Base-by-base conservation (phyloP, 2,797 vertebrate species). In the Sylvilagus floridanus region DNA sequence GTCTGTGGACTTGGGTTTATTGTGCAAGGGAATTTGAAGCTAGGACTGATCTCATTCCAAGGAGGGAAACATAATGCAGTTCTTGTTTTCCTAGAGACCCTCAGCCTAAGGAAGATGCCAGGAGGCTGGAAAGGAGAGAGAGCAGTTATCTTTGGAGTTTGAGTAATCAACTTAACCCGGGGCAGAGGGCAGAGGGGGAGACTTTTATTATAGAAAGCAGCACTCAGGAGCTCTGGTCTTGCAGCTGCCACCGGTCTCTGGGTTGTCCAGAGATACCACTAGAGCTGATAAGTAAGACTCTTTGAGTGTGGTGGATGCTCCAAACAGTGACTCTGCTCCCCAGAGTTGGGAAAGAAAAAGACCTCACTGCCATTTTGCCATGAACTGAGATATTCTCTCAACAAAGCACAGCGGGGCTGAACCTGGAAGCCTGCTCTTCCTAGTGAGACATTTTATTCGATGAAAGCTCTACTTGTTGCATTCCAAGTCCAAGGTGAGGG, bases 21-120 rank as follows among this genome's bases (percentile, higher is more conserved):
- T 95, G 93, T n/a, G 62, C 91, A 87, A 94, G 95, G 95, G 95
- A 97, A 97, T 97, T 96, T 95, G 95, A 96, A 95, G 96, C 79
- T 50, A 71, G 72, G 78, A 85, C 95, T 92, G 94, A 93, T 95
- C 94, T 97, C 93, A 87, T 96, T 95, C 92, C 95, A 95, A 84
- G 87, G 92, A 96, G 88, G 72, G 32, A n/a, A 86, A 86, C 84
- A 93, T 96, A 95, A 96, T 94, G 93, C 93, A 92, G 76, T 73
- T 26, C 83, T 96, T 97, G 96, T 97, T 96, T 96, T 96, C 97
- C 88, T 95, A 84, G 83, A 89, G 68, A 88, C 91, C 69, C 0
- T 94, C 75, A 89, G 96, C 92, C 81, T 94, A 50, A 97, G 96
- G 93, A 96, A 96, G 96, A 91, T 91, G 72, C 50, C 21, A 96